Conservation (phyloP, 2,888 invertebrate species). For the Lamellibrachia satsuma region DNA sequence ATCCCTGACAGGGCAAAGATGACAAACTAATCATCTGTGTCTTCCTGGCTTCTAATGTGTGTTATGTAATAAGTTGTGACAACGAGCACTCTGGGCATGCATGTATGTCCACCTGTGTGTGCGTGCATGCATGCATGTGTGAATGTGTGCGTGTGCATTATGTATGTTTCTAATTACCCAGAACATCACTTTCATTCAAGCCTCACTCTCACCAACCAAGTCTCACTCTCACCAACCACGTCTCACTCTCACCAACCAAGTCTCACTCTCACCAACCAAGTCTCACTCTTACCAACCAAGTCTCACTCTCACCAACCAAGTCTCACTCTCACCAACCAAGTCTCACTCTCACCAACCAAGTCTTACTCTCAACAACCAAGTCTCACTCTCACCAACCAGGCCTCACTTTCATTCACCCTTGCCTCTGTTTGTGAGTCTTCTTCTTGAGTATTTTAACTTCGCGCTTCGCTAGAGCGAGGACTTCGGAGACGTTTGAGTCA, state of each 20-base stretch:
- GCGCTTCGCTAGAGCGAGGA: conserved; percentile 81
- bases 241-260: too few relatives aligned
- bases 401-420: conserved; percentile 37
- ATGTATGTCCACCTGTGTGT: conserved; percentile 13
- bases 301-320: too few relatives aligned
- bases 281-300: too few relatives aligned
- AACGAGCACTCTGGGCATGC: not conserved
- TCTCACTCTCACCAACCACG: too few relatives aligned
- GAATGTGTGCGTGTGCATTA: not conserved
- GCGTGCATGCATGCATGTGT: conserved; percentile 8
- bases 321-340: too few relatives aligned
- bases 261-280: too few relatives aligned
- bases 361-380: too few relatives aligned
- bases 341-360: too few relatives aligned
- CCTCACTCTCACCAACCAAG: too few relatives aligned
- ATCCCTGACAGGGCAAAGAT: not conserved
- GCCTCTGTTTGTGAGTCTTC: conserved; percentile 47
- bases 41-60: not conserved
- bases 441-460: conserved; percentile 71
- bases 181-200: too few relatives aligned
- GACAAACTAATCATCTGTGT: not conserved
- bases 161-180: not conserved
- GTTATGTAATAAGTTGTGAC: too few relatives aligned
- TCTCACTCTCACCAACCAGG: not conserved
- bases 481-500: conserved; percentile 59